Base-by-base conservation (phyloP, 2,888 invertebrate genomes). In the Spicauda simplicius region DNA sequence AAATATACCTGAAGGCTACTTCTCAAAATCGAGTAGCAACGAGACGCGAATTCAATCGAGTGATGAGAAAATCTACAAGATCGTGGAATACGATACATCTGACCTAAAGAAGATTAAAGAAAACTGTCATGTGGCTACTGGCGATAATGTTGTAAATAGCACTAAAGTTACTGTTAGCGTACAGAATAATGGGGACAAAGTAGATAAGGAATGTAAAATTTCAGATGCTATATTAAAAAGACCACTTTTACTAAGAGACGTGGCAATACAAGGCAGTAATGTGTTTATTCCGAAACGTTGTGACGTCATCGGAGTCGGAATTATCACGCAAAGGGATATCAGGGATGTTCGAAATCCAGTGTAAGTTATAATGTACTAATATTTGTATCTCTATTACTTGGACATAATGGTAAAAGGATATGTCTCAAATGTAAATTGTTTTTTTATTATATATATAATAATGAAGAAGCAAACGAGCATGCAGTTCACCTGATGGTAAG, bases 1-100 rank as follows among this genome's bases (percentile, higher is more conserved):
- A 64, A 83, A 89, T 69, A 87, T 91, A 72, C 90, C 90, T 0
- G 84, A 85, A 76, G 85, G 83, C 18, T 91, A 87, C 63, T 86
- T 90, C 69, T 75, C 83, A 16, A 79, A 83, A 48, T 79, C 81
- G 11, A 60, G 30, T 2, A 84, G 76, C 25, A 78, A 76, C 37
- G 80, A 83, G 5, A 5, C 30, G 7, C 76, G 70, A 30, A 77
- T 72, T 16, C 80, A 77, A 45, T 83, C 82, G 0, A 90, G 89
- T 69, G 85, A 88, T 64, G 90, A 91, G 74, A 77, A 86, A 75
- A 88, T 90, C 8, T 90, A 79, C 63, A 90, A 90, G 71, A 83
- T 91, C 55, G 82, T 89, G 3, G 90, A 91, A 71, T 91, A 91
- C 70, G 89, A 90, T 74, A 80, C 81, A 64, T 73, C 76, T 33